phyloP scores from a whole-genome alignment of 2,888 invertebrate genomes.

The Ellobium chinense region DNA sequence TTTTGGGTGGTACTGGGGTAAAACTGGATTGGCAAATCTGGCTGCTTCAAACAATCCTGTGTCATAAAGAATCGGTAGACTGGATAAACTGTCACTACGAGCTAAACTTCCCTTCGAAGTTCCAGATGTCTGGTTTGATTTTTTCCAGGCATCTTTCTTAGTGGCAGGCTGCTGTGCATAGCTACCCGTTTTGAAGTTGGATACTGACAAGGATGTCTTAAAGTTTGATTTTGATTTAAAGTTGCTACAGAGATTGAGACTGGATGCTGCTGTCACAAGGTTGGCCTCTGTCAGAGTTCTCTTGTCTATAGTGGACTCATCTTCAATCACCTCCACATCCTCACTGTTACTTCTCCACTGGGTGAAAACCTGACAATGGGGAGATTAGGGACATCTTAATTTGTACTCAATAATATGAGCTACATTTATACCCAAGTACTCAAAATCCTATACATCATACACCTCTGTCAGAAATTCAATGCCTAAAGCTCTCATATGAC shows the following conservation, averaged over 20 bases:
- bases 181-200: conserved; percentile 60
- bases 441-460: too few relatives aligned
- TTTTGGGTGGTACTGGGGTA: conserved; percentile 99
- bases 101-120: conserved; percentile 51
- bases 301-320: conserved; percentile 55
- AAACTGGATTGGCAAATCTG: conserved; percentile 96
- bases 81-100: conserved; percentile 70
- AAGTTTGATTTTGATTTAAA: conserved; percentile 63
- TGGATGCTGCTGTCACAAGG: conserved; percentile 57
- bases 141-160: conserved; percentile 49
- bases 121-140: conserved; percentile 48
- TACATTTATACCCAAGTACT: too few relatives aligned
- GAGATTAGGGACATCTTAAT: too few relatives aligned
- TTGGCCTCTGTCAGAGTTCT: conserved; percentile 72
- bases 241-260: conserved; percentile 49
- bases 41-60: conserved; percentile 94
- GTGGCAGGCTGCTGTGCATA: neutral
- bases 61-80: conserved; percentile 74
- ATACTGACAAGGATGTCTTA: conserved; percentile 68
- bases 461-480: too few relatives aligned
- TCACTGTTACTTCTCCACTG: conserved; percentile 86
- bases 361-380: conserved; percentile 91
- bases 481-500: too few relatives aligned
- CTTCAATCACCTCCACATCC: conserved; percentile 42
- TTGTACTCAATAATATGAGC: too few relatives aligned